These are phyloP conservation scores for Prenolepis imparis DNA, from an alignment of 2,888 invertebrate species.

Conservation along the genomic window DNA sequence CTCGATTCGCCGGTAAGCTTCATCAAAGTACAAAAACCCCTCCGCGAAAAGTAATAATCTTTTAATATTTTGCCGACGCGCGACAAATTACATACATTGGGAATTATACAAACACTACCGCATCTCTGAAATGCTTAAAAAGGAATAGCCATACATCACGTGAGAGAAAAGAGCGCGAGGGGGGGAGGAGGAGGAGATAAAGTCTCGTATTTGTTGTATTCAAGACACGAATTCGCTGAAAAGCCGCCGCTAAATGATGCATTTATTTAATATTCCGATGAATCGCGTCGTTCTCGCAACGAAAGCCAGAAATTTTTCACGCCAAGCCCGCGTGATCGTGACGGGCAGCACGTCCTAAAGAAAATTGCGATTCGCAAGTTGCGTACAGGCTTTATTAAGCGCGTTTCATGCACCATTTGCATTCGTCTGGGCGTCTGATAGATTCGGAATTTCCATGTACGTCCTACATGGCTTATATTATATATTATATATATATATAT, in stretches of 20 bases:
- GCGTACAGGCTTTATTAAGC: slow-evolving; percentile 78
- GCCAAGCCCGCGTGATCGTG: slow-evolving; percentile 38
- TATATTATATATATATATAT: slow-evolving; percentile 5
- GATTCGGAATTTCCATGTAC: slow-evolving; percentile 78
- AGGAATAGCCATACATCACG: not conserved
- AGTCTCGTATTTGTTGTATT: slow-evolving; percentile 7
- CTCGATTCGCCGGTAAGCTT: not conserved
- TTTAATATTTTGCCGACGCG: not conserved
- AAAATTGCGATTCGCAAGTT: slow-evolving; percentile 77
- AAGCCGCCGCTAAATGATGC: slow-evolving; percentile 46
- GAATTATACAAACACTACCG: not conserved
- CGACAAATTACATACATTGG: not conserved
- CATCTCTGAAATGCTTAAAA: not conserved
- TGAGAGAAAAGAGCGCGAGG: not conserved
- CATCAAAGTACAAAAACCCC: not conserved
- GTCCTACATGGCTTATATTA: slow-evolving; percentile 73
- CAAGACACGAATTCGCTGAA: slow-evolving; percentile 48
- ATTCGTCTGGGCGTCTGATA: slow-evolving; percentile 78
- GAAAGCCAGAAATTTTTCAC: slow-evolving; percentile 46
- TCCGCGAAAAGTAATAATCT: not conserved
- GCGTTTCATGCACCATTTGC: slow-evolving; percentile 79
- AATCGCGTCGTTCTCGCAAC: slow-evolving; percentile 47
- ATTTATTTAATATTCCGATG: slow-evolving; percentile 57
- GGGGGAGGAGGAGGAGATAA: not conserved
- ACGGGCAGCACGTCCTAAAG: slow-evolving; percentile 68